Conservation (phyloP, 2,888 invertebrate genomes). For the Spilosoma lubricipeda region DNA sequence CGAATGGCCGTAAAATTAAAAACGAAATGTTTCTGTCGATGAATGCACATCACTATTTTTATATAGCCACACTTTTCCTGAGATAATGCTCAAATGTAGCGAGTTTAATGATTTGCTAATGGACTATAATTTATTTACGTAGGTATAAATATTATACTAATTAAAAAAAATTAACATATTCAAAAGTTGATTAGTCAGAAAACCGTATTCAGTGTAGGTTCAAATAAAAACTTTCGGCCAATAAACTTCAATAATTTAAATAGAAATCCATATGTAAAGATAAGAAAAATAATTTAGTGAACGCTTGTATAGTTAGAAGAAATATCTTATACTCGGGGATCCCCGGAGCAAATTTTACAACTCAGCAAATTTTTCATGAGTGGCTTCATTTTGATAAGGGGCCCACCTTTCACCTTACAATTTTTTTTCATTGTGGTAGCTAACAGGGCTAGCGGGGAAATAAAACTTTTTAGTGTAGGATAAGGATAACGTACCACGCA, state of each 20-base stretch:
- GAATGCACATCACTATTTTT: background rate
- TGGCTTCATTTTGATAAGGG: too few relatives aligned
- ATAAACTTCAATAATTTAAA: conserved; percentile 5
- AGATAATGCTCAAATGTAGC: conserved; percentile 1
- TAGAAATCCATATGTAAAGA: conserved; percentile 7
- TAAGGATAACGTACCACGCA: too few relatives aligned
- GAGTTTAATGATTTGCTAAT: conserved; percentile 3
- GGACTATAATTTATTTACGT: conserved; percentile 2
- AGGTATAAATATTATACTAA: conserved; percentile 10
- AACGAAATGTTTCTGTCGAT: background rate
- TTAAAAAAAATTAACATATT: conserved; percentile 14
- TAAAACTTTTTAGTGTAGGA: too few relatives aligned
- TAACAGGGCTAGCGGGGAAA: too few relatives aligned
- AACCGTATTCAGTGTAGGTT: conserved; percentile 2
- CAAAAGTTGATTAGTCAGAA: conserved; percentile 9
- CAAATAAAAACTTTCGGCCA: conserved; percentile 1
- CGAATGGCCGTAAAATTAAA: background rate
- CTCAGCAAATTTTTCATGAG: too few relatives aligned
- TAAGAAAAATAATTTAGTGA: background rate
- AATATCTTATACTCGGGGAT: too few relatives aligned
- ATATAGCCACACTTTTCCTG: background rate
- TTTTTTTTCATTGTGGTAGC: too few relatives aligned
- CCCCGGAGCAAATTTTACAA: too few relatives aligned
- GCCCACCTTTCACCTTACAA: too few relatives aligned
- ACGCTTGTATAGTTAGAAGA: background rate